Conservation (phyloP, 1,140 invertebrate species). For the Macrobrachium nipponense region DNA sequence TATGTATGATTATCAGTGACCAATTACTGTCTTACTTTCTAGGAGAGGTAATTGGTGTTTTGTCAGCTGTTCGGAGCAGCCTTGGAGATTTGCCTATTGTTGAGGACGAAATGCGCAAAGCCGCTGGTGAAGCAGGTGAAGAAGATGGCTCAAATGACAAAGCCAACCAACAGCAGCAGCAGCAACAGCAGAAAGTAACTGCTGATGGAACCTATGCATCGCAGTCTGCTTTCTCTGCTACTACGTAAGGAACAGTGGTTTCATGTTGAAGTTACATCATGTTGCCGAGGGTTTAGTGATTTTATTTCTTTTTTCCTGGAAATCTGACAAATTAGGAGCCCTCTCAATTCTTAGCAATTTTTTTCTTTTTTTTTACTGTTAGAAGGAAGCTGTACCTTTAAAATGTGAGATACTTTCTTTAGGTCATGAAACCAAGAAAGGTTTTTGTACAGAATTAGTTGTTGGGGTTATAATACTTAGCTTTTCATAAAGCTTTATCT, state of each 20-base stretch:
- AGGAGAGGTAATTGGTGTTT: conserved; percentile 61
- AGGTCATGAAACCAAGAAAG: no score
- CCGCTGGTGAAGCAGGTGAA: conserved; percentile 75
- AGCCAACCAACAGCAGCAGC: conserved; percentile 58
- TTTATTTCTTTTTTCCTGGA: background rate
- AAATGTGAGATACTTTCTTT: no score
- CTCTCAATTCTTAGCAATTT: background rate
- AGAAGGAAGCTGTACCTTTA: background rate
- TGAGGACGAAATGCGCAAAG: conserved; percentile 85
- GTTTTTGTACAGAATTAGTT: no score
- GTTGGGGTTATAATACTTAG: no score
- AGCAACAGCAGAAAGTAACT: conserved; percentile 75
- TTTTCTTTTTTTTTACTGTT: no score
- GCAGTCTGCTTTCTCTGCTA: conserved; percentile 94
- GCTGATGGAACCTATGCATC: conserved; percentile 99
- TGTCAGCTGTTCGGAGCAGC: conserved; percentile 71
- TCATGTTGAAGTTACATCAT: background rate
- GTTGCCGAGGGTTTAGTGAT: no score
- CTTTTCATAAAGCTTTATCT: no score
- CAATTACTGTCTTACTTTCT: background rate
- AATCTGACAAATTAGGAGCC: background rate
- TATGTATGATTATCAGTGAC: no score
- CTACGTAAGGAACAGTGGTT: conserved; percentile 72
- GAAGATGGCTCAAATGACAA: conserved; percentile 71
- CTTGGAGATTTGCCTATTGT: conserved; percentile 91